Percentiles rank a stretch among this genome's conserved stretches.
Conservation (phyloP, 2,888 invertebrate genomes). For the Macropis europaea region DNA sequence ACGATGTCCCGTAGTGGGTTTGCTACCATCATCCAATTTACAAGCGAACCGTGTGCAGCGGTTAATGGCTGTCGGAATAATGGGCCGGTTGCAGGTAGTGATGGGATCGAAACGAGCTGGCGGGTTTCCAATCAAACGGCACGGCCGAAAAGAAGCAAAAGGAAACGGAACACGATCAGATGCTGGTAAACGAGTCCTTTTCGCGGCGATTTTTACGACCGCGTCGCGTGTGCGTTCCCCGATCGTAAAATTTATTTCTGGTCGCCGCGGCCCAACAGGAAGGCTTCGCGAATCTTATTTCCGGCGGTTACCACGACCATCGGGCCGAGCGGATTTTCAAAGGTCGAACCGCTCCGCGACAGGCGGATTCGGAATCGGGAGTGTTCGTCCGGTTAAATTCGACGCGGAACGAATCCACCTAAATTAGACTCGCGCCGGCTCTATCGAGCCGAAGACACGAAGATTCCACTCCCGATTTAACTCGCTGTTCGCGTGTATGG, state of each 20-base stretch:
- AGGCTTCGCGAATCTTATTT: slow-evolving; percentile 4
- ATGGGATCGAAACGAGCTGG: slow-evolving; percentile 24
- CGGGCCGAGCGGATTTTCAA: no score
- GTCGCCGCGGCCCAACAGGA: background rate
- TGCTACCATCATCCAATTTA: slow-evolving; percentile 56
- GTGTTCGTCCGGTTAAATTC: no score
- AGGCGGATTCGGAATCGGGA: no score
- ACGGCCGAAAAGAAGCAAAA: no score
- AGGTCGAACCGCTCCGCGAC: no score
- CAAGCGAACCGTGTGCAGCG: slow-evolving; percentile 52
- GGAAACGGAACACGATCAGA: no score
- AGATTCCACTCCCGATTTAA: background rate
- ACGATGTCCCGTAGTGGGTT: slow-evolving; percentile 49
- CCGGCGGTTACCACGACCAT: no score
- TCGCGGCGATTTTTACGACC: no score
- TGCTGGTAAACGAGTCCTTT: no score
- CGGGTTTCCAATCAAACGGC: background rate
- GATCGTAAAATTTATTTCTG: slow-evolving; percentile 25
- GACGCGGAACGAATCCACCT: no score
- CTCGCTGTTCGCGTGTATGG: slow-evolving; percentile 8
- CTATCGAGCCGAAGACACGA: slow-evolving; percentile 7
- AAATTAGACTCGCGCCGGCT: no score
- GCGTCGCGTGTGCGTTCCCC: no score
- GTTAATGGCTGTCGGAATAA: slow-evolving; percentile 42
- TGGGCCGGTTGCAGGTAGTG: slow-evolving; percentile 25